Conservation (phyloP, 2,888 invertebrate species). For the Heliconius aoede region DNA sequence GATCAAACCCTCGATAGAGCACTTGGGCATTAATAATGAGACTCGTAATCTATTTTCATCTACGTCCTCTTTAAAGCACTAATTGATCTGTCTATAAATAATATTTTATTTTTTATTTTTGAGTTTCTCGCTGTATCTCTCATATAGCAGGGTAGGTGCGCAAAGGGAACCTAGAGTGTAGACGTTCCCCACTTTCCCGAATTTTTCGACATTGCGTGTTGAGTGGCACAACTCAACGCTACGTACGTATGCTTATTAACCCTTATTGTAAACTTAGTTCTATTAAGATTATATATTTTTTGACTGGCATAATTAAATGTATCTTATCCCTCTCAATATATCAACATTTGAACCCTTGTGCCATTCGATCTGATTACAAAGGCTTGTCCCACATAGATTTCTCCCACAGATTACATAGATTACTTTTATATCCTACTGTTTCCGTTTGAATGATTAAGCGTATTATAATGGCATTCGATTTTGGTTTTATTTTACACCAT, state of each 20-base stretch:
- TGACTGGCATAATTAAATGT: background rate
- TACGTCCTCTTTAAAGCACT: background rate
- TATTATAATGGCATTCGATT: background rate
- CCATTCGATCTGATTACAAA: constrained; percentile 16
- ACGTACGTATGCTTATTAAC: too few relatives aligned
- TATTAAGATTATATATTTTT: background rate
- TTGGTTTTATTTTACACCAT: background rate
- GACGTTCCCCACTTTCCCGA: too few relatives aligned
- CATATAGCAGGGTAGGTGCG: too few relatives aligned
- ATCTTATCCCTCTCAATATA: constrained; percentile 13
- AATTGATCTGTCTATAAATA: background rate
- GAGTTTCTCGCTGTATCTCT: too few relatives aligned
- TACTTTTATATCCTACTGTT: constrained; percentile 24
- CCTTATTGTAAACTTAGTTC: too few relatives aligned
- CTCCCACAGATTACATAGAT: constrained; percentile 18
- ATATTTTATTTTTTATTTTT: too few relatives aligned
- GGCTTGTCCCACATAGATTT: constrained; percentile 21
- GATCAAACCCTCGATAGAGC: background rate
- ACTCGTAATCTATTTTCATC: background rate
- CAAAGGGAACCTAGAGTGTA: too few relatives aligned
- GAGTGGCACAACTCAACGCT: too few relatives aligned
- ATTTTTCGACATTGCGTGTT: too few relatives aligned
- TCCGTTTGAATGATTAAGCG: constrained; percentile 20
- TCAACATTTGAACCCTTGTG: constrained; percentile 19
- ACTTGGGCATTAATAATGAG: background rate